A percentile compares a stretch with the other conserved stretches of the same genome.
phyloP scores from a whole-genome alignment of 2,113 vertebrate species.

The Otis tarda region DNA sequence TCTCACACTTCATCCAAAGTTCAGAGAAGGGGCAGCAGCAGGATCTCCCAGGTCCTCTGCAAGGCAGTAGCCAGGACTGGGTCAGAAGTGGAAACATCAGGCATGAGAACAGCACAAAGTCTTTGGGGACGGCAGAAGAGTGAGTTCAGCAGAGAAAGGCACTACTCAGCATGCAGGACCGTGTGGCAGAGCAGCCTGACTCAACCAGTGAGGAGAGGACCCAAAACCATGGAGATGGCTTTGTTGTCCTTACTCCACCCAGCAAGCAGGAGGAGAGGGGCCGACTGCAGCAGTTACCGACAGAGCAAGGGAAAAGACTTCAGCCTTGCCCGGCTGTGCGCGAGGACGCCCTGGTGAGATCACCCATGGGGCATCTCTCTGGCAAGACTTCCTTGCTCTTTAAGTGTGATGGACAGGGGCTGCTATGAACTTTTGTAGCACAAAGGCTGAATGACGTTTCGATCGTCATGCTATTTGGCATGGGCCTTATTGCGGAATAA shows the following conservation, averaged over 20 bases:
- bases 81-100: not conserved
- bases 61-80: not conserved
- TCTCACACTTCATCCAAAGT: not conserved
- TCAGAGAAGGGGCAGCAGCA: not conserved
- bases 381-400: not conserved
- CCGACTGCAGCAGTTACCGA: fast-evolving
- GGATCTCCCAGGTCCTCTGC: not conserved
- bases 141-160: not conserved
- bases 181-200: not conserved
- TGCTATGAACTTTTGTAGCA: not conserved
- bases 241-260: not conserved
- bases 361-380: not conserved
- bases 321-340: not conserved
- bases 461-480: not conserved
- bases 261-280: not conserved
- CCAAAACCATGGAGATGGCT: not conserved
- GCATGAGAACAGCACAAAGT: not conserved
- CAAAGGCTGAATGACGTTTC: not conserved
- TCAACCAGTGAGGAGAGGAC: not conserved
- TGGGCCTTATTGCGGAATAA: not conserved
- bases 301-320: not conserved
- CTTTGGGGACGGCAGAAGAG: not conserved
- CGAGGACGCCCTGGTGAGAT: not conserved
- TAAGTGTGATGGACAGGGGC: not conserved
- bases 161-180: not conserved